A percentile compares a stretch with the other conserved stretches of the same genome.
Evolutionary conservation across 2,113 vertebrate genomes (phyloP).

Genomic region (Megaceryle maxima): DNA sequence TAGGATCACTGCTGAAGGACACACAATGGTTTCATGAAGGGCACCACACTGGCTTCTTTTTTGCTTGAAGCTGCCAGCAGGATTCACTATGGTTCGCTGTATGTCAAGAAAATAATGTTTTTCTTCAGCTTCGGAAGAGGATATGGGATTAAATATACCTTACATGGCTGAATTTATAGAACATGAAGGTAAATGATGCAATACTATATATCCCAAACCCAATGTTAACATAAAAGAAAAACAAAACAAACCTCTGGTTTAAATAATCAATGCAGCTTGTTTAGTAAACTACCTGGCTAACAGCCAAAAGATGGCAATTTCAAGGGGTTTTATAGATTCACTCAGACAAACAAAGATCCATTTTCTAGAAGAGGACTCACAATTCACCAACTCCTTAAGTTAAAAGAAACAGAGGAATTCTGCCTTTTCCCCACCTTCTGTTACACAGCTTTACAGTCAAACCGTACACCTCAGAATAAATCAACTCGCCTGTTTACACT

Average conservation of each 20-base stretch:
- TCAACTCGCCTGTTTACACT: not conserved
- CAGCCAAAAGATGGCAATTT: not conserved
- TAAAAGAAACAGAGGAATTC: not conserved
- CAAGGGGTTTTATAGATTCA: not conserved
- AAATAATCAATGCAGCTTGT: slow-evolving; percentile 19
- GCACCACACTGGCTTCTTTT: not conserved
- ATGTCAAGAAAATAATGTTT: not conserved
- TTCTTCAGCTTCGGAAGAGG: not conserved
- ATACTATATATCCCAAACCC: not conserved
- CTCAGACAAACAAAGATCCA: not conserved
- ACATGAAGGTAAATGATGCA: not conserved
- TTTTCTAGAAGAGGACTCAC: not conserved
- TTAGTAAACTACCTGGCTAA: not conserved
- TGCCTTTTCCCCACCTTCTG: not conserved
- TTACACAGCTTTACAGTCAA: not conserved
- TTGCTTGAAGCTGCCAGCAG: not conserved
- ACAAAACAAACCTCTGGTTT: not conserved
- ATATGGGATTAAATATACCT: not conserved
- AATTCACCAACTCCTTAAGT: not conserved
- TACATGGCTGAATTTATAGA: not conserved
- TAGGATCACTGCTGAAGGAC: not conserved
- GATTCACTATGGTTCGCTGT: not conserved
- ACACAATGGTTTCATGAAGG: not conserved
- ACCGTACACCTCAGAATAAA: not conserved
- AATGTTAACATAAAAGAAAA: not conserved